Conservation (phyloP, 2,113 vertebrate species). For the Semicossyphus pulcher region DNA sequence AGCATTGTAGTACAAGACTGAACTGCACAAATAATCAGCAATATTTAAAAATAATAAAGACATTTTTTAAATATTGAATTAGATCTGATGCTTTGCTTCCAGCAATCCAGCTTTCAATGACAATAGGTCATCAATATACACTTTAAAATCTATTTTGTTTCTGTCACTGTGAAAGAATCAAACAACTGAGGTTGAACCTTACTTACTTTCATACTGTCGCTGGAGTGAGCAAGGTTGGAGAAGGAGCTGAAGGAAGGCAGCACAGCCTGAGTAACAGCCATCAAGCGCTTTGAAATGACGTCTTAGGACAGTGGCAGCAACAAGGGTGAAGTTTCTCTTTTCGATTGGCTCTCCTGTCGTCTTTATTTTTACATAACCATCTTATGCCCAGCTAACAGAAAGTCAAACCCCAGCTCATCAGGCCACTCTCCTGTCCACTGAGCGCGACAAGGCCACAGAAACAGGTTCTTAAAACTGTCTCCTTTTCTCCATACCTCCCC, state of each 20-base stretch:
- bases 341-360: conserved; percentile 9
- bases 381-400: background rate
- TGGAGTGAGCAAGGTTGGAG: conserved; percentile 67
- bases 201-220: conserved; percentile 81
- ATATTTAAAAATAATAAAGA: no score
- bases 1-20: background rate
- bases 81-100: no score
- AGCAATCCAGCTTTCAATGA: no score
- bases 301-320: conserved; percentile 19
- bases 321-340: background rate
- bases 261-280: conserved; percentile 80
- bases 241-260: conserved; percentile 85
- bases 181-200: background rate
- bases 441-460: conserved; percentile 26
- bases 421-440: conserved; percentile 30
- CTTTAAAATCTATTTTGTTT: background rate
- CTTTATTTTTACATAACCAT: conserved; percentile 25
- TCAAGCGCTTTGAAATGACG: conserved; percentile 53
- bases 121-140: no score
- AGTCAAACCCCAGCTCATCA: conserved; percentile 3
- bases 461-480: conserved; percentile 24
- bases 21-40: no score
- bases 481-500: conserved; percentile 47
- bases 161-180: background rate
- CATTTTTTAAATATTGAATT: no score